Evolutionary conservation across 2,888 invertebrate genomes (phyloP).

Genomic region (Venusia cambrica): DNA sequence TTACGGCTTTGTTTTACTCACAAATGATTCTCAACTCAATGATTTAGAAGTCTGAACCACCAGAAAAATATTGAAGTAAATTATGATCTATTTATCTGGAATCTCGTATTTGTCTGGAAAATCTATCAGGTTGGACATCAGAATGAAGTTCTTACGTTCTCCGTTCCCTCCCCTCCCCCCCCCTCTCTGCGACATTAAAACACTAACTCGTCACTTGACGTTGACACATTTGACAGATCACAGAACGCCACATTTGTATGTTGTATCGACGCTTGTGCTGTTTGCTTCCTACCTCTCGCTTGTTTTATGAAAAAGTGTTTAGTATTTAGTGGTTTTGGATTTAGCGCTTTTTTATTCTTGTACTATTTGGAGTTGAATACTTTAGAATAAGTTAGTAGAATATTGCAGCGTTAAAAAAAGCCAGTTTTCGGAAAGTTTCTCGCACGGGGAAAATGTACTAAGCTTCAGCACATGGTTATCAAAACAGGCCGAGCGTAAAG

Average conservation of each 20-base stretch:
- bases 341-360: slow-evolving; percentile 11
- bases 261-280: slow-evolving; percentile 40
- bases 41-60: too few species aligned
- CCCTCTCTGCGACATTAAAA: slow-evolving; percentile 11
- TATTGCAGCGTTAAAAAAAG: too few species aligned
- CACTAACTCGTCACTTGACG: slow-evolving; percentile 19
- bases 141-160: slow-evolving; percentile 4
- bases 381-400: slow-evolving; percentile 26
- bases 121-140: too few species aligned
- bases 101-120: too few species aligned
- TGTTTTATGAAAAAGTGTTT: slow-evolving; percentile 27
- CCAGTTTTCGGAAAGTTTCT: too few species aligned
- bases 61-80: too few species aligned
- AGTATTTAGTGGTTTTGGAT: slow-evolving; percentile 19
- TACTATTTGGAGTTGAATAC: slow-evolving; percentile 12
- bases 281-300: slow-evolving; percentile 32
- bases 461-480: too few species aligned
- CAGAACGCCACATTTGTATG: slow-evolving; percentile 20
- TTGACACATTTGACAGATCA: slow-evolving; percentile 20
- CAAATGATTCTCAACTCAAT: too few species aligned
- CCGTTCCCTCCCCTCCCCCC: not conserved
- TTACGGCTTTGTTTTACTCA: too few species aligned
- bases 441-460: too few species aligned
- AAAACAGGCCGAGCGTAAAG: too few species aligned
- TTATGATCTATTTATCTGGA: too few species aligned